These are phyloP conservation scores for Trichonephila clavata DNA, from an alignment of 1,140 invertebrate genomes.

Conservation along the genomic window DNA sequence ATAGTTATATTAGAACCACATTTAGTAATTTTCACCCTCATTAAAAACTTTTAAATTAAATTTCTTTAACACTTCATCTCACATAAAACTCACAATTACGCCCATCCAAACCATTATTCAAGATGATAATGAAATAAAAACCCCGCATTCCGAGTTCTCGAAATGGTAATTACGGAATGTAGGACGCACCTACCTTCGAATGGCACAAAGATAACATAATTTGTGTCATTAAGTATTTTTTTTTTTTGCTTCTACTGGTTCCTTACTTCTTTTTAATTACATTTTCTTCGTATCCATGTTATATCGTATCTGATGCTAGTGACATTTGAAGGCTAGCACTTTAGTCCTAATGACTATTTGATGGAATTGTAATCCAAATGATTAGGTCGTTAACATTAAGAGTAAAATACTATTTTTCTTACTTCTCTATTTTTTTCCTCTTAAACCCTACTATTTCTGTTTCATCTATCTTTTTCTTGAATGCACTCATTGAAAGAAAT, in stretches of 20 bases:
- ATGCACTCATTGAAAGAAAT: conserved; percentile 64
- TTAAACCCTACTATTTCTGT: conserved; percentile 21
- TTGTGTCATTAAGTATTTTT: conserved; percentile 65
- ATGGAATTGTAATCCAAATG: conserved; percentile 76
- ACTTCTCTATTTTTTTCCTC: not conserved
- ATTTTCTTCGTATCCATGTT: conserved; percentile 52
- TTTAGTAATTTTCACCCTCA: not conserved
- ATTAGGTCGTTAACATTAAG: conserved; percentile 74
- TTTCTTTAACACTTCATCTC: conserved; percentile 8
- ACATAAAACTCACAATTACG: not conserved
- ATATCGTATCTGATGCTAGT: conserved; percentile 64
- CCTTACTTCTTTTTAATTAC: conserved; percentile 68
- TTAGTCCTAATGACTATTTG: conserved; percentile 75
- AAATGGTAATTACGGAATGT: conserved; percentile 61
- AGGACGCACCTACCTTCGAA: conserved; percentile 34
- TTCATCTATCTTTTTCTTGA: conserved; percentile 27
- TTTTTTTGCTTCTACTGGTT: not conserved
- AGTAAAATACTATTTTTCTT: conserved; percentile 49
- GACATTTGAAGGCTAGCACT: conserved; percentile 71
- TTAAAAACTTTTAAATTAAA: conserved; percentile 33
- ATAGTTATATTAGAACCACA: not conserved
- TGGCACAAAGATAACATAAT: conserved; percentile 72
- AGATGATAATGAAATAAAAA: conserved; percentile 62
- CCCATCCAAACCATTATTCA: not conserved
- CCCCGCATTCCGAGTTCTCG: not conserved